Base-by-base conservation (phyloP, 2,888 invertebrate genomes). In the Calliphora vomitoria region DNA sequence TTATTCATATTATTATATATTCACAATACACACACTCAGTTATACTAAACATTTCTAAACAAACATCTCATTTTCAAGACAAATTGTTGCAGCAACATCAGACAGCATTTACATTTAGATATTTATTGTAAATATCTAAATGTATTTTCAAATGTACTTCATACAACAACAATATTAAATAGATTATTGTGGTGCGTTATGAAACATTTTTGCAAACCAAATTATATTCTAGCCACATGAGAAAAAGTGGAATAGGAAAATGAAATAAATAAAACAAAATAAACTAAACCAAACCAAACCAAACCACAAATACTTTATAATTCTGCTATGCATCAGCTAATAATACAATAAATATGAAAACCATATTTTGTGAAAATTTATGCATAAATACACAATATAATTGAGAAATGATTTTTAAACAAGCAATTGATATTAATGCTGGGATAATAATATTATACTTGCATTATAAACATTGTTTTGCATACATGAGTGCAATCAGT, bases 1-100 rank as follows among this genome's bases (percentile, higher is more conserved):
- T 60, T 60, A 60, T 60, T 60, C 31, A 60, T 60, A 35, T n/a
- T 18, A 25, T 20, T 64, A n/a, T 20, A 38, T 76, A 75, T 62
- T 64, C 15, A 50, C 53, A 64, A 25, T 10, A 66, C 5, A 4
- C 35, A 50, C n/a, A 35, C 31, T 50, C 15, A 44, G 13, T 13
- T 44, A 44, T 44, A 44, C 13, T 44, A 11, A 44, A 44, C 35
- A 35, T 0, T 35, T 35, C 4, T 35, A n/a, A 13, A 6, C 15
- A 69, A 31, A 50, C 8, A 55, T n/a, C 18, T 53, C 4, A 76
- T 50, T 66, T 76, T 20, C 0, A 64, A 76, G 53, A 50, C 47
- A 47, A 62, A 47, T 62, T 62, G 53, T 76, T 76, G 38, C 50
- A 64, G 35, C 50, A 71, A 53, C 18, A 53, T 47, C 25, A 44